These are phyloP conservation scores for Parapsyche elsis DNA, from an alignment of 1,140 invertebrate species.

Conservation along the genomic window DNA sequence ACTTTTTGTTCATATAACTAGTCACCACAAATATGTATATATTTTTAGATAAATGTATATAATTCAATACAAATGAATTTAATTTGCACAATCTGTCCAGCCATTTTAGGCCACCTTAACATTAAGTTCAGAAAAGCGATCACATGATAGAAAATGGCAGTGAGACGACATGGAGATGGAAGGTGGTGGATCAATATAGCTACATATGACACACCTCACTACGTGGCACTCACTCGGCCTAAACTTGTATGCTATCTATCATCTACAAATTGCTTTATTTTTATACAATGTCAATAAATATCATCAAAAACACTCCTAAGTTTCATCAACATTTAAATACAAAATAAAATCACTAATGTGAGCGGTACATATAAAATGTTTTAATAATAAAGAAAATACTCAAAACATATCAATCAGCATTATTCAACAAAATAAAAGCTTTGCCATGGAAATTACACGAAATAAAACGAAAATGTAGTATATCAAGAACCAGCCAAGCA, in stretches of 20 bases:
- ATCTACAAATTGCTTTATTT: constrained; percentile 56
- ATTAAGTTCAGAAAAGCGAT: constrained; percentile 30
- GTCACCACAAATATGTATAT: not conserved
- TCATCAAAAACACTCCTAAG: constrained; percentile 54
- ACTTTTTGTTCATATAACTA: too few relatives aligned
- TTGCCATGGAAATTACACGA: constrained; percentile 13
- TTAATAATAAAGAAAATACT: constrained; percentile 34
- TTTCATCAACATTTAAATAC: constrained; percentile 47
- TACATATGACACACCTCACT: constrained; percentile 49
- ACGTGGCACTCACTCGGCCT: constrained; percentile 42
- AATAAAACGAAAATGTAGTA: constrained; percentile 17
- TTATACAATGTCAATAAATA: constrained; percentile 57
- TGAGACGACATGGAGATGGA: constrained; percentile 24
- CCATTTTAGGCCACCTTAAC: constrained; percentile 1
- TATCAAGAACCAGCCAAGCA: constrained; percentile 32
- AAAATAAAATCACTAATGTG: constrained; percentile 53
- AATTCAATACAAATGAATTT: not conserved
- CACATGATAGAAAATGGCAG: constrained; percentile 35
- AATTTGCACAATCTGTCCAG: not conserved
- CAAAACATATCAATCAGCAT: constrained; percentile 38
- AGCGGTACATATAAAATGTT: constrained; percentile 52
- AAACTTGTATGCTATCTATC: constrained; percentile 53
- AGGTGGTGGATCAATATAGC: constrained; percentile 34
- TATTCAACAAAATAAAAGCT: constrained; percentile 40
- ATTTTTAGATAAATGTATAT: not conserved